These are phyloP conservation scores for Anastrepha obliqua DNA, from an alignment of 1,140 invertebrate species.

Conservation along the genomic window DNA sequence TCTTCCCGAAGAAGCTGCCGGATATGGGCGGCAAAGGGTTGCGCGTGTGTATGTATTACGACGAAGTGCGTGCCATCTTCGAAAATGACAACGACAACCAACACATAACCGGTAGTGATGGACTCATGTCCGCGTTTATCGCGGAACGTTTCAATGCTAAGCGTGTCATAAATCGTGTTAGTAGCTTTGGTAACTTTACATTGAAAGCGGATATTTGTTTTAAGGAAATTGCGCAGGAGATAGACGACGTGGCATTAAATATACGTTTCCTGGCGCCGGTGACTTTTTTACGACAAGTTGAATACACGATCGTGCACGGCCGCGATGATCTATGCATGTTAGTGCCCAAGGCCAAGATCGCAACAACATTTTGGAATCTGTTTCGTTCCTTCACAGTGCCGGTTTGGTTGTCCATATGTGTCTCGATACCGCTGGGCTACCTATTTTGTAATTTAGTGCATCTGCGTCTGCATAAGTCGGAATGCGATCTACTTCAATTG, in stretches of 20 bases:
- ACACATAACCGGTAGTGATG: constrained; percentile 63
- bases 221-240: constrained; percentile 64
- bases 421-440: constrained; percentile 61
- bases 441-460: constrained; percentile 59
- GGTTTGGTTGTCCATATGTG: constrained; percentile 64
- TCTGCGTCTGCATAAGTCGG: not conserved
- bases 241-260: constrained; percentile 68
- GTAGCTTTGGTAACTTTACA: constrained; percentile 59
- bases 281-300: constrained; percentile 61
- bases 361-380: constrained; percentile 68
- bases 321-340: constrained; percentile 70
- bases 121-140: constrained; percentile 63
- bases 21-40: constrained; percentile 68
- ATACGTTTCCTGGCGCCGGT: constrained; percentile 64
- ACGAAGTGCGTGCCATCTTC: constrained; percentile 67
- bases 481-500: constrained; percentile 60
- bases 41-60: constrained; percentile 68
- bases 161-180: constrained; percentile 62
- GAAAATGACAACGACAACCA: not conserved
- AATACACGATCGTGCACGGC: constrained; percentile 64
- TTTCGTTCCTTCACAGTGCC: constrained; percentile 65
- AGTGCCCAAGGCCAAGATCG: constrained; percentile 66
- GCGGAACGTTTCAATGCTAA: constrained; percentile 69
- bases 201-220: constrained; percentile 62
- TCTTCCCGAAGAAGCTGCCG: constrained; percentile 65